These are phyloP conservation scores for Sylvicola fuscatus DNA, from an alignment of 2,888 invertebrate species.

Conservation along the genomic window DNA sequence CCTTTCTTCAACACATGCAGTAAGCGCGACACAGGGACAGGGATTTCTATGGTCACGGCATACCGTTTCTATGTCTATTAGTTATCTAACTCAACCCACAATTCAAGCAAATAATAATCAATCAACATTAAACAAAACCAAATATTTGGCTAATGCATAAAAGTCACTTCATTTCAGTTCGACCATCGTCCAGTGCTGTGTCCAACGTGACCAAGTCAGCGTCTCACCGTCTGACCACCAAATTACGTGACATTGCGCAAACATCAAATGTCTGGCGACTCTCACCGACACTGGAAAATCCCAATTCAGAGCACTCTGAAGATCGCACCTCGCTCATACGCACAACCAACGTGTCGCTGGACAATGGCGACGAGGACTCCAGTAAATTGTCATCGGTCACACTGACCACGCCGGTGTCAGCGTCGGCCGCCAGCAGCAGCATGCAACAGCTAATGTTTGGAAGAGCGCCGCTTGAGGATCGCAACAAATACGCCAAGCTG, in stretches of 20 bases:
- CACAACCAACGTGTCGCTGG: neutral
- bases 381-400: constrained; percentile 13
- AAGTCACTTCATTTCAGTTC: constrained; percentile 19
- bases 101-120: too few species aligned
- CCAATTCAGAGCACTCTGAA: constrained; percentile 15
- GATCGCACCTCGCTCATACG: constrained; percentile 19
- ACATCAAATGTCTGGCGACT: constrained; percentile 23
- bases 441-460: constrained; percentile 28
- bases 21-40: too few species aligned
- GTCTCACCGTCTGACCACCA: neutral
- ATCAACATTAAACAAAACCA: too few species aligned
- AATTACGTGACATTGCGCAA: constrained; percentile 12
- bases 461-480: constrained; percentile 42
- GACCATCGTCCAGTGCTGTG: neutral
- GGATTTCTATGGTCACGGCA: too few species aligned
- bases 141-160: constrained; percentile 19
- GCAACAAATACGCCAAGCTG: constrained; percentile 58
- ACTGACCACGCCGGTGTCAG: neutral
- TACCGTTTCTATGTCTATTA: too few species aligned
- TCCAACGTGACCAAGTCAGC: neutral
- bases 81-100: too few species aligned
- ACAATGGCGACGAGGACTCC: neutral
- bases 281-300: constrained; percentile 22
- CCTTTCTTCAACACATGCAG: too few species aligned
- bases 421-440: constrained; percentile 15